A percentile compares a stretch with the other conserved stretches of the same genome.
Evolutionary conservation across 2,888 invertebrate genomes (phyloP).

Genomic region (Chromoteleia sp.): DNA sequence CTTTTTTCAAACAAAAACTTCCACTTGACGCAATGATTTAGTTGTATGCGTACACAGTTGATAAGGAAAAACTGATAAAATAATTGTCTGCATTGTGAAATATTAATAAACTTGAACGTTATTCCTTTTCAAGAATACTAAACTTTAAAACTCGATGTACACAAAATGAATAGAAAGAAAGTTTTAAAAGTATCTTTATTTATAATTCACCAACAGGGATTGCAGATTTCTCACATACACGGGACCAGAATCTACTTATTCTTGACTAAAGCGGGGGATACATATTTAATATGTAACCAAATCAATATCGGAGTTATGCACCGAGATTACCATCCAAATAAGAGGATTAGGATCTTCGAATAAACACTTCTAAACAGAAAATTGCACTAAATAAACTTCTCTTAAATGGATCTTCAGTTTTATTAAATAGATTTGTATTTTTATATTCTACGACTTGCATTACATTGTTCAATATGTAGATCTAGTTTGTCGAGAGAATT

Average conservation of each 20-base stretch:
- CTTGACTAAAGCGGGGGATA: not conserved
- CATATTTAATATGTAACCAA: not conserved
- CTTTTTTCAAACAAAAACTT: slow-evolving; percentile 6
- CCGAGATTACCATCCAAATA: too few relatives aligned
- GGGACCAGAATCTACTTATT: not conserved
- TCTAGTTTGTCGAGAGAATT: too few relatives aligned
- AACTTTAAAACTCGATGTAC: not conserved
- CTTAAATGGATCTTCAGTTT: not conserved
- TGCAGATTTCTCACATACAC: not conserved
- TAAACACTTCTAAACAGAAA: too few relatives aligned
- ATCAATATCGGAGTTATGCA: not conserved
- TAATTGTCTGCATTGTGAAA: not conserved
- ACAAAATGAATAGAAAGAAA: not conserved
- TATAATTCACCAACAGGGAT: not conserved
- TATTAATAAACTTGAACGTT: not conserved
- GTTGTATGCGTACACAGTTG: not conserved
- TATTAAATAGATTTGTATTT: not conserved
- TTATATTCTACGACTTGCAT: not conserved
- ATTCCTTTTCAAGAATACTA: too few relatives aligned
- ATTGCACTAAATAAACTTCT: not conserved
- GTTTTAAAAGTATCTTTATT: not conserved
- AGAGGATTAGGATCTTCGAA: too few relatives aligned
- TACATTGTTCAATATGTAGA: too few relatives aligned
- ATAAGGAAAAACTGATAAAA: slow-evolving; percentile 20
- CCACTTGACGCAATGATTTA: slow-evolving; percentile 7